Evolutionary conservation across 1,140 invertebrate species (phyloP), one percentile per base, ranked within the genome.

Genomic region (Drosophila nasuta): DNA sequence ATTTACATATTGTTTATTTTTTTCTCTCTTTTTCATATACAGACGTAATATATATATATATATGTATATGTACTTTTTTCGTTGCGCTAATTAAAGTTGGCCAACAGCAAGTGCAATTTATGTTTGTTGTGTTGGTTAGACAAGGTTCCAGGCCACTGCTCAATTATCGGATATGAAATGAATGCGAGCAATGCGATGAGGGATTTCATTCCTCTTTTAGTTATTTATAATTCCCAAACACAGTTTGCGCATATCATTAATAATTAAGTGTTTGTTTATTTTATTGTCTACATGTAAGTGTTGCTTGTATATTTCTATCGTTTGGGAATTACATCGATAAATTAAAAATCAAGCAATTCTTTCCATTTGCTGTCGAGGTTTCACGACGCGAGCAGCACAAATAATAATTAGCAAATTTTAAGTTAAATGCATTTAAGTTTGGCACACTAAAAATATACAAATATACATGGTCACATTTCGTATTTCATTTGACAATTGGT

Each of bases 101-200:
- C 60, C 58, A 70, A 64, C 59, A 64, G 30, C 67, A 70, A 64
- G 59, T 70, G 67, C 49, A 70, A 70, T 56, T 70, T 45, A 70
- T 64, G 49, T 54, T 64, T 17, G 38, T 25, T 45, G 33, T 51
- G 17, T 38, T 35, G 54, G 43, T 66, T 35, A 59, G 56, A 38
- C 45, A 48, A 30, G 25, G 65, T 67, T 67, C 45, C 45, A 41
- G 54, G 10, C 17, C 43, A 46, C 17, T 67, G 30, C 6, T 35
- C 51, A 54, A 54, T 54, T 54, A 54, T 35, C 51, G 51, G n/a
- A 13, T 15, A 35, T 35, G 30, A 54, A 15, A 33, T 13, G 2
- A 54, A 33, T 33, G 30, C 8, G 28, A 11, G 49, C 49, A 10
- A 30, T 30, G 8, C 20, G 20, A 5, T 49, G 49, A 52, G 25